Percentiles rank a stretch among this genome's conserved stretches.
These are phyloP conservation scores for Paraescarpia echinospica DNA, from an alignment of 1,140 invertebrate species.

Conservation along the genomic window DNA sequence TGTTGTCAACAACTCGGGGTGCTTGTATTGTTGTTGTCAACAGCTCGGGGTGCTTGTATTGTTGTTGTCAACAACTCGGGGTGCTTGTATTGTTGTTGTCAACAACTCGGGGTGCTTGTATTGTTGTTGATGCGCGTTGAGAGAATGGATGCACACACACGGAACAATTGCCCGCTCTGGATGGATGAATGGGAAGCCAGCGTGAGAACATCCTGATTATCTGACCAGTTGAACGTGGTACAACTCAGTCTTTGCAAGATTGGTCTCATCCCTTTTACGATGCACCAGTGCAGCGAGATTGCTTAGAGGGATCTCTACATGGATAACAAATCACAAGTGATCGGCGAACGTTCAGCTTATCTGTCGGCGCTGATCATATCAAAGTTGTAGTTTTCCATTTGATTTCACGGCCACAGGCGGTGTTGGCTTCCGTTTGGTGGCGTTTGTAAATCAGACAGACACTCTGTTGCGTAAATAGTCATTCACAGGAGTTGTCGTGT, in stretches of 20 bases:
- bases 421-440: not conserved
- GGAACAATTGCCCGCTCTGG: not conserved
- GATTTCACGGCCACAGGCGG: not conserved
- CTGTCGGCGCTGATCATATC: not conserved
- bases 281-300: not conserved
- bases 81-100: not conserved
- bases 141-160: not conserved
- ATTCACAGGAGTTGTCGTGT: not conserved
- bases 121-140: not conserved
- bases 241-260: not conserved
- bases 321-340: not conserved
- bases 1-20: no score
- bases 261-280: not conserved
- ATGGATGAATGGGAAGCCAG: not conserved
- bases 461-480: not conserved
- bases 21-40: constrained; percentile 6
- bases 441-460: not conserved
- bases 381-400: not conserved
- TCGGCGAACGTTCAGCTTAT: not conserved
- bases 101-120: not conserved
- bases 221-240: not conserved
- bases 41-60: not conserved
- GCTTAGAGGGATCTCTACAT: not conserved
- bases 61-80: not conserved
- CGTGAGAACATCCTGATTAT: not conserved